Conservation (phyloP, 1,140 invertebrate genomes). For the Diabrotica virgifera region DNA sequence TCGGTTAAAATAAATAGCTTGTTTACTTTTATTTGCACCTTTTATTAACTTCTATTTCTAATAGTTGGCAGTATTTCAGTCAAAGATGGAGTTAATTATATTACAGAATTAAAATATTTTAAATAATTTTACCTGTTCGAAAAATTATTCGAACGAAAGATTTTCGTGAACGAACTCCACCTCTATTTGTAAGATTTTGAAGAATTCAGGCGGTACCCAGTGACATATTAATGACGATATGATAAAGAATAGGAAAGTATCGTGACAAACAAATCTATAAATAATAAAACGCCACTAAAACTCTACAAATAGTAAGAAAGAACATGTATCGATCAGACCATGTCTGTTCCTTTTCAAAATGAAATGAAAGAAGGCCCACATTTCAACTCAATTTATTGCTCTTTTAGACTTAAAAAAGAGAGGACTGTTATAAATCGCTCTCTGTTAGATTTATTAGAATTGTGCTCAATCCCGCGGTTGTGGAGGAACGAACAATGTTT, state of each 20-base stretch:
- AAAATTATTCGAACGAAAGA: too few species aligned
- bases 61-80: too few species aligned
- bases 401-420: not conserved
- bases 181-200: not conserved
- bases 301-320: not conserved
- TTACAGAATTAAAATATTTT: too few species aligned
- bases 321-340: not conserved
- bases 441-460: not conserved
- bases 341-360: slow-evolving; percentile 1
- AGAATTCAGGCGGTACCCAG: not conserved
- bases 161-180: not conserved
- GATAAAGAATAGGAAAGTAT: not conserved
- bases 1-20: too few species aligned
- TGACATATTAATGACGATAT: slow-evolving; percentile 1
- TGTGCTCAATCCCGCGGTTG: not conserved
- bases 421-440: slow-evolving; percentile 2
- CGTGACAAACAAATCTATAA: not conserved
- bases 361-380: not conserved
- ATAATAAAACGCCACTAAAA: slow-evolving; percentile 3
- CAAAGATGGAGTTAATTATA: too few species aligned
- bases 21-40: too few species aligned
- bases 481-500: not conserved
- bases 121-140: too few species aligned
- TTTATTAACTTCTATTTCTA: too few species aligned
- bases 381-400: not conserved